Percentiles rank a stretch among this genome's conserved stretches.
phyloP scores from a whole-genome alignment of 1,140 invertebrate species.

The Samia ricini region DNA sequence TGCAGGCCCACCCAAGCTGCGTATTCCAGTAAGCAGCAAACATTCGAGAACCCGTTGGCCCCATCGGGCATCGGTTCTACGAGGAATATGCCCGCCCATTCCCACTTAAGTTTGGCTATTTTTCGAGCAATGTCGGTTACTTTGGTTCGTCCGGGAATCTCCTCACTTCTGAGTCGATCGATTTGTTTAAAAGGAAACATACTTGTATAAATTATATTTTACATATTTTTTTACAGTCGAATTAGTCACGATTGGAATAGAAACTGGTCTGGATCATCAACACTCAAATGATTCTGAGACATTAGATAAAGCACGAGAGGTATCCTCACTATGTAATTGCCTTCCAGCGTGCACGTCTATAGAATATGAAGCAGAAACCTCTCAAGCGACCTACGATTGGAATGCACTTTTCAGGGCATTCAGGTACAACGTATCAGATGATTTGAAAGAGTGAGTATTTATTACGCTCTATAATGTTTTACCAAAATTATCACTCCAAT shows the following conservation, averaged over 20 bases:
- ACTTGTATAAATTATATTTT: too few relatives aligned
- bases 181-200: too few relatives aligned
- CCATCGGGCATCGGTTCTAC: too few relatives aligned
- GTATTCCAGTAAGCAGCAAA: too few relatives aligned
- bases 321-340: constrained; percentile 79
- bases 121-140: too few relatives aligned
- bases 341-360: constrained; percentile 83
- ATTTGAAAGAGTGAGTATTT: constrained; percentile 39
- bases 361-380: constrained; percentile 82
- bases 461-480: neutral
- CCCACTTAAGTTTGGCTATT: too few relatives aligned
- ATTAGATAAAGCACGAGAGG: constrained; percentile 41
- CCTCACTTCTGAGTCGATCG: too few relatives aligned
- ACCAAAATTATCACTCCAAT: neutral
- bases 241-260: constrained; percentile 78
- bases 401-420: constrained; percentile 73
- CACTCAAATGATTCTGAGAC: constrained; percentile 39
- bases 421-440: constrained; percentile 36
- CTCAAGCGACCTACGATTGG: constrained; percentile 81
- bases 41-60: too few relatives aligned
- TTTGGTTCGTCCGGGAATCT: too few relatives aligned
- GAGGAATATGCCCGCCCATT: too few relatives aligned
- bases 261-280: constrained; percentile 43
- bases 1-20: too few relatives aligned
- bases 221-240: constrained; percentile 75